Conservation (phyloP, 1,140 invertebrate species). For the Littorina saxatilis region DNA sequence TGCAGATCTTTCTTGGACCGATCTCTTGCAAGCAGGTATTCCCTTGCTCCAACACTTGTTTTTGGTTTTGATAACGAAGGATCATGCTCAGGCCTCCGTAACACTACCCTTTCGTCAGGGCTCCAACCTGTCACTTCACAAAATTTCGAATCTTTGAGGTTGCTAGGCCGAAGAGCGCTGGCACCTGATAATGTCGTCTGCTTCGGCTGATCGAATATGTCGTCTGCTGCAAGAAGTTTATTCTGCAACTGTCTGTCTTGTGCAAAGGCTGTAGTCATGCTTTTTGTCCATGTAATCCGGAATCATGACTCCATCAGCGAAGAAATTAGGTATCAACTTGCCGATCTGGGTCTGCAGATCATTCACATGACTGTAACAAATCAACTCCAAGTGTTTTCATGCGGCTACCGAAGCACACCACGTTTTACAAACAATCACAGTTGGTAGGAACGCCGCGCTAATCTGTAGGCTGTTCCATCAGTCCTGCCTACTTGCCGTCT, state of each 20-base stretch:
- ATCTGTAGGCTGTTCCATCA: conserved; percentile 21
- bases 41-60: conserved; percentile 15
- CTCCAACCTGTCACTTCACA: conserved; percentile 62
- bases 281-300: conserved; percentile 47
- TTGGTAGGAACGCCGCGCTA: conserved; percentile 30
- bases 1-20: conserved; percentile 42
- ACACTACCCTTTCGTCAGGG: conserved; percentile 45
- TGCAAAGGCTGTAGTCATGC: conserved; percentile 59
- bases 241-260: conserved; percentile 62
- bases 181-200: not conserved
- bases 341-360: not conserved
- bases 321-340: not conserved
- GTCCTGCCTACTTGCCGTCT: no score
- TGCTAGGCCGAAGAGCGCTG: conserved; percentile 12
- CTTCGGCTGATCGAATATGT: conserved; percentile 35
- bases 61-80: conserved; percentile 34
- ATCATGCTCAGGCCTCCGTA: conserved; percentile 52
- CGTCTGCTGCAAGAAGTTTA: conserved; percentile 62
- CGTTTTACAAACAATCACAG: conserved; percentile 17
- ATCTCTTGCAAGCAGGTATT: not conserved
- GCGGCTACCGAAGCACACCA: not conserved
- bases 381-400: not conserved
- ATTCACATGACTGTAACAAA: not conserved
- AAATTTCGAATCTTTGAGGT: conserved; percentile 17
- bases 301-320: conserved; percentile 46